phyloP scores from a whole-genome alignment of 2,113 vertebrate genomes.

The Muntiacus reevesi region DNA sequence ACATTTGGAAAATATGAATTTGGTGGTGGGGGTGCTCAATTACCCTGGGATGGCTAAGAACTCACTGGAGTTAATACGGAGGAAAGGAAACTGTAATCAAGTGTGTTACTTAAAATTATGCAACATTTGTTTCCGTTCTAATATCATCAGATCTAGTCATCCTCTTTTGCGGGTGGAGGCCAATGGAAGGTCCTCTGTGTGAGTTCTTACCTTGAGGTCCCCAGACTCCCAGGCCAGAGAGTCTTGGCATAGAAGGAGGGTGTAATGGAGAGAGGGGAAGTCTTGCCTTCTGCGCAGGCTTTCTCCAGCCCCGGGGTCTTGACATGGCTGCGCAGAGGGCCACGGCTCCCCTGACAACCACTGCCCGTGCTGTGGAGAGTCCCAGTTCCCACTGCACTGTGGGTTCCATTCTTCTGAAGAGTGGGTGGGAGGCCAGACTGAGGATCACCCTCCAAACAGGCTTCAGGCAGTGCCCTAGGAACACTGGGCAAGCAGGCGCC shows the following conservation, averaged over 20 bases:
- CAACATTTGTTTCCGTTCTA: background rate
- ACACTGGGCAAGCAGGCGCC: background rate
- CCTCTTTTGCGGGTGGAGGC: background rate
- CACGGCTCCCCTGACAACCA: background rate
- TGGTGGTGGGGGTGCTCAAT: background rate
- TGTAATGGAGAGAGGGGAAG: background rate
- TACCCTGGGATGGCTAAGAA: background rate
- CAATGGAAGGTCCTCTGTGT: background rate
- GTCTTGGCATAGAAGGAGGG: background rate
- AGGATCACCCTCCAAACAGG: background rate
- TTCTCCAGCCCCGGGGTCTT: background rate
- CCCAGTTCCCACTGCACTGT: background rate
- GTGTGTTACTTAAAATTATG: background rate
- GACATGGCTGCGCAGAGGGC: rapidly evolving
- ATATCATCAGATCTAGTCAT: background rate
- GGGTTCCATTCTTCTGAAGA: background rate
- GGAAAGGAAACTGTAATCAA: background rate
- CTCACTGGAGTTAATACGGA: background rate
- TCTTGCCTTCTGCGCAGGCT: background rate
- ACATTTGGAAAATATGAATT: background rate
- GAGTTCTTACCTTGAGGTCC: background rate
- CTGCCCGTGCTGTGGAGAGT: background rate
- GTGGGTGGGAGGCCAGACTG: background rate
- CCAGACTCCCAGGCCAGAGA: background rate
- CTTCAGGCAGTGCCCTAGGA: background rate